These are phyloP conservation scores for Molossus alvarezi DNA, from an alignment of 2,797 vertebrate species.

Conservation along the genomic window DNA sequence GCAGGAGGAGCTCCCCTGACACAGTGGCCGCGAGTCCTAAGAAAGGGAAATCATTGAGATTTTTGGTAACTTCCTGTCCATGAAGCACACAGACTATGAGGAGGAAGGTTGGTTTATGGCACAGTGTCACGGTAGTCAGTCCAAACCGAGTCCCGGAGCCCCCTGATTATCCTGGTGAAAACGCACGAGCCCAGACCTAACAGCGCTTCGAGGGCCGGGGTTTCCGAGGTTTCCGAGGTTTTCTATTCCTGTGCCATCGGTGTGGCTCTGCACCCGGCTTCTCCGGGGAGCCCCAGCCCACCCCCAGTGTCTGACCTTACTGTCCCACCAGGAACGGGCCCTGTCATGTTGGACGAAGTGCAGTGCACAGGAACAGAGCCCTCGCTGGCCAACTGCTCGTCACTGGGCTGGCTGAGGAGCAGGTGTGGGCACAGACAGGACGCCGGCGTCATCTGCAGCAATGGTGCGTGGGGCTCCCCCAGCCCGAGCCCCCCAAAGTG, in stretches of 20 bases:
- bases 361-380: constrained; percentile 51
- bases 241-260: neutral
- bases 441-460: constrained; percentile 65
- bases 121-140: rapidly evolving
- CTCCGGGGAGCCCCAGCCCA: neutral
- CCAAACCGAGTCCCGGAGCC: rapidly evolving
- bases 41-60: neutral
- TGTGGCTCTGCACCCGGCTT: rapidly evolving
- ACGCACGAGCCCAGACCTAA: rapidly evolving
- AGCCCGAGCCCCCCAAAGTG: neutral
- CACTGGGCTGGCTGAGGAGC: constrained; percentile 77
- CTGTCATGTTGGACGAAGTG: constrained; percentile 77
- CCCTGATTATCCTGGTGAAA: rapidly evolving
- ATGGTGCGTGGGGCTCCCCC: neutral
- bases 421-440: constrained; percentile 48
- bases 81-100: rapidly evolving
- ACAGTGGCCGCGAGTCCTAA: neutral
- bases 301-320: neutral
- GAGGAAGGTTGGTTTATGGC: neutral
- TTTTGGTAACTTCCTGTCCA: too few species aligned
- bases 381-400: constrained; percentile 68
- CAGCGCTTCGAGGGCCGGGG: neutral
- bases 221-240: too few species aligned
- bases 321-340: constrained; percentile 58
- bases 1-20: neutral